Conservation (phyloP, 2,113 vertebrate species). For the Melanostigma gelatinosum region DNA sequence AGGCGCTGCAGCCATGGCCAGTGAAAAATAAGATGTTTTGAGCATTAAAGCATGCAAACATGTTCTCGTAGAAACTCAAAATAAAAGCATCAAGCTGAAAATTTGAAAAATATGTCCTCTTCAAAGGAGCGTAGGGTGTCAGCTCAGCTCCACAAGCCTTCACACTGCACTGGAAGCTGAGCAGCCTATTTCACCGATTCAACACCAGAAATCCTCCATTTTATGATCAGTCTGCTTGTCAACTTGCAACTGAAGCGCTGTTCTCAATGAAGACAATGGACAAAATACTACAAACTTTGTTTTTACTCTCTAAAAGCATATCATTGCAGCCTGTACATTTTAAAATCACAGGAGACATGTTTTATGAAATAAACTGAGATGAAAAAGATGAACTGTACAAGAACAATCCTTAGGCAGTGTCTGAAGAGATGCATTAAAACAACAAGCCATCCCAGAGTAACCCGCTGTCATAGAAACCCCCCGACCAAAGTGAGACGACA, state of each 20-base stretch:
- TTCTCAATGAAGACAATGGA: not conserved
- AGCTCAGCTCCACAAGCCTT: not conserved
- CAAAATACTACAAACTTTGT: slow-evolving; percentile 12
- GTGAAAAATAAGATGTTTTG: not conserved
- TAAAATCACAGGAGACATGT: slow-evolving; percentile 14
- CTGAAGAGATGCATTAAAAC: slow-evolving; percentile 17
- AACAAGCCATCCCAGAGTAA: not conserved
- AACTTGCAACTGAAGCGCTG: no score
- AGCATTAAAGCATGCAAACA: not conserved
- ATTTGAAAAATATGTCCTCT: not conserved
- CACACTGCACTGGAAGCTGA: not conserved
- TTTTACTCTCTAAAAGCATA: slow-evolving; percentile 32
- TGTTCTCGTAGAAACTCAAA: not conserved
- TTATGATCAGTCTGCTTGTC: no score
- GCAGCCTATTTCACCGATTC: no score
- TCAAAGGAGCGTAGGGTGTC: not conserved
- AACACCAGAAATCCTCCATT: no score
- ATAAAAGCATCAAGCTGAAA: not conserved
- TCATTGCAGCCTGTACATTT: slow-evolving; percentile 34
- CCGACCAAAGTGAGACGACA: not conserved
- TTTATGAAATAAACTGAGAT: slow-evolving; percentile 16
- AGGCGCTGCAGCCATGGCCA: not conserved
- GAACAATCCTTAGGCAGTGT: slow-evolving; percentile 32
- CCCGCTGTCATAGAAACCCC: not conserved
- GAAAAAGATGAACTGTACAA: slow-evolving; percentile 17